phyloP scores from a whole-genome alignment of 2,888 invertebrate genomes.

The Euclidia mi region DNA sequence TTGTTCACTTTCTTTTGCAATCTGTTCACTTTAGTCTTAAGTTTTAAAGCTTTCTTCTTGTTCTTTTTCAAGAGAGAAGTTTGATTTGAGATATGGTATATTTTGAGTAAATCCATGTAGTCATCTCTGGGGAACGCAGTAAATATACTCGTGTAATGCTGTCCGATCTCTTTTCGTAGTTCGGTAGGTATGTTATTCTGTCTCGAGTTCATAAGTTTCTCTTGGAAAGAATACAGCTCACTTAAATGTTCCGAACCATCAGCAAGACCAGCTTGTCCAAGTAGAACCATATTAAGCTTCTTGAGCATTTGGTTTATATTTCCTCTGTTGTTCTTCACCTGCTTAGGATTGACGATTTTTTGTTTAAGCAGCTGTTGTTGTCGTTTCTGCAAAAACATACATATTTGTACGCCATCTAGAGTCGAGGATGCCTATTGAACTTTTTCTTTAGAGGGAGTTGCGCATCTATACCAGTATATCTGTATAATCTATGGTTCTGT shows the following conservation, averaged over 20 bases:
- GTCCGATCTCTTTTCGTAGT: slow-evolving; percentile 84
- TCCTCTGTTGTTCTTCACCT: slow-evolving; percentile 71
- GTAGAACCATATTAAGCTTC: slow-evolving; percentile 89
- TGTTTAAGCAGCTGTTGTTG: slow-evolving; percentile 79
- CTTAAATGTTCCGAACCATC: slow-evolving; percentile 85
- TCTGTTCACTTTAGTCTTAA: slow-evolving; percentile 56
- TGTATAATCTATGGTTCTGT: no score
- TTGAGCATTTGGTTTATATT: slow-evolving; percentile 83
- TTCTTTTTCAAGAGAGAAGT: slow-evolving; percentile 50
- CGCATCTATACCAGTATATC: no score
- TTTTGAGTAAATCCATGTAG: slow-evolving; percentile 74
- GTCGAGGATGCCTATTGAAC: no score
- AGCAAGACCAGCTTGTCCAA: slow-evolving; percentile 90
- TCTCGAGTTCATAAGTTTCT: slow-evolving; percentile 70
- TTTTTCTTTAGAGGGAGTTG: no score
- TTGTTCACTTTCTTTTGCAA: slow-evolving; percentile 54
- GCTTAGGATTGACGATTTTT: slow-evolving; percentile 72
- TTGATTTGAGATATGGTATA: slow-evolving; percentile 63
- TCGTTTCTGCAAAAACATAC: slow-evolving; percentile 77
- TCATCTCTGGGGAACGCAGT: slow-evolving; percentile 79
- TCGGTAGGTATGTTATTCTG: slow-evolving; percentile 72
- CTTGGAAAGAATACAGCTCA: slow-evolving; percentile 75
- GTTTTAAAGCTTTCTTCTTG: slow-evolving; percentile 55
- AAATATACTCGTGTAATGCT: slow-evolving; percentile 88
- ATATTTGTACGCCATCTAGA: no score